A percentile compares a stretch with the other conserved stretches of the same genome.
Evolutionary conservation across 2,797 vertebrate species (phyloP).

Genomic region (Brotogeris chrysoptera): DNA sequence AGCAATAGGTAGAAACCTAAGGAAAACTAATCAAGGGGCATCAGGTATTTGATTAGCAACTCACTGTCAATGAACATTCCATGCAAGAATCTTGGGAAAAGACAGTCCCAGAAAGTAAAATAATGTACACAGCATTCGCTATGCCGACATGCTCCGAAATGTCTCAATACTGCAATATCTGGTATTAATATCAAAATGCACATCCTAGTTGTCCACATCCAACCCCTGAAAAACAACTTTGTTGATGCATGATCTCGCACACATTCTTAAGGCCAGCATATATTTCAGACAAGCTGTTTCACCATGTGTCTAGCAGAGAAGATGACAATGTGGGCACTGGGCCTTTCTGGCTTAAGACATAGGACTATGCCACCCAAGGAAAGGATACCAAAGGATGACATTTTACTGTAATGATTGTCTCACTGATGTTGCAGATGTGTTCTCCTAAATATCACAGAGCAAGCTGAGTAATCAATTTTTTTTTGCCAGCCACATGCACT

Average conservation of each 20-base stretch:
- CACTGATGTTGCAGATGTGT: background rate
- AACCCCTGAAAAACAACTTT: too few species aligned
- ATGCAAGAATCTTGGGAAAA: background rate
- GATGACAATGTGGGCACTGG: background rate
- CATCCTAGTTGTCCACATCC: background rate
- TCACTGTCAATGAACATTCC: background rate
- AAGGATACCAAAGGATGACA: background rate
- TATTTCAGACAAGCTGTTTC: background rate
- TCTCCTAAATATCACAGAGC: background rate
- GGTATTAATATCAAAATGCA: background rate
- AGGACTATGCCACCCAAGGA: background rate
- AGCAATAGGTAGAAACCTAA: background rate
- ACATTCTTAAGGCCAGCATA: background rate
- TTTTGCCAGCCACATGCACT: background rate
- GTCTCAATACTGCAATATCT: background rate
- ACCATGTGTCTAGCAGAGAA: background rate
- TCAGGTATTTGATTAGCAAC: background rate
- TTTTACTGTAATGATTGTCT: background rate
- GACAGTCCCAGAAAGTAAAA: background rate
- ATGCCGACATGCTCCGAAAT: rapidly evolving
- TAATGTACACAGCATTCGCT: rapidly evolving
- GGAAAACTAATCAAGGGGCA: background rate
- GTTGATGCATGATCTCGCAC: background rate
- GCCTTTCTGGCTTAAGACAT: background rate
- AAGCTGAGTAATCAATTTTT: background rate